phyloP scores from a whole-genome alignment of 1,140 invertebrate genomes.

The Babylonia areolata region DNA sequence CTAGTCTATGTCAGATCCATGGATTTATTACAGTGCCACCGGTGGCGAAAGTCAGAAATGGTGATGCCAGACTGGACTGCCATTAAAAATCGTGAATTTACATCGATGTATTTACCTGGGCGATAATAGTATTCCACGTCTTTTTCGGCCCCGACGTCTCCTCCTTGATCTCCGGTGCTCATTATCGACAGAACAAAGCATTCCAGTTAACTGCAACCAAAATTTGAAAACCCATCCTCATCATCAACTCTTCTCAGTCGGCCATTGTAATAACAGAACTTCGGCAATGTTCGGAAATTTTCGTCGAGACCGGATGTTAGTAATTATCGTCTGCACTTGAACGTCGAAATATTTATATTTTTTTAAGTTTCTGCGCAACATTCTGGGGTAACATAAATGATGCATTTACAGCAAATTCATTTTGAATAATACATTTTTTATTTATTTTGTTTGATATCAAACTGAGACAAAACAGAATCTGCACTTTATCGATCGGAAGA shows the following conservation, averaged over 20 bases:
- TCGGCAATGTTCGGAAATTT: slow-evolving; percentile 60
- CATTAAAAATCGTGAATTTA: neutral
- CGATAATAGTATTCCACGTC: slow-evolving; percentile 68
- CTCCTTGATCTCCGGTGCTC: slow-evolving; percentile 62
- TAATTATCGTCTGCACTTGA: slow-evolving; percentile 45
- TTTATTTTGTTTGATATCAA: neutral
- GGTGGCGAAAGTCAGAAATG: slow-evolving; percentile 30
- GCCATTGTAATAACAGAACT: slow-evolving; percentile 67
- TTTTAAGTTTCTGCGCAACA: neutral
- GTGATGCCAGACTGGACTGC: slow-evolving; percentile 28
- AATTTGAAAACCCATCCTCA: slow-evolving; percentile 51
- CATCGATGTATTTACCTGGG: slow-evolving; percentile 54
- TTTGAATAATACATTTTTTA: neutral
- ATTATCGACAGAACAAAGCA: slow-evolving; percentile 54
- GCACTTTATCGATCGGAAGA: slow-evolving; percentile 27
- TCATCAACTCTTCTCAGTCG: slow-evolving; percentile 61
- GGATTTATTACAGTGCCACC: slow-evolving; percentile 21
- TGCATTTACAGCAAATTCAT: neutral
- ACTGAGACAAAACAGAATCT: neutral
- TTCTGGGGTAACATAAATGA: neutral
- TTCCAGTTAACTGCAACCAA: slow-evolving; percentile 48
- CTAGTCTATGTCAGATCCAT: neutral
- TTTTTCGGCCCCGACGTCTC: slow-evolving; percentile 64
- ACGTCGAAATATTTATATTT: neutral
- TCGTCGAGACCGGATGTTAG: slow-evolving; percentile 55